Percentiles rank a stretch among this genome's conserved stretches.
Conservation (phyloP, 2,888 invertebrate genomes). For the Leptinotarsa tumamoca region DNA sequence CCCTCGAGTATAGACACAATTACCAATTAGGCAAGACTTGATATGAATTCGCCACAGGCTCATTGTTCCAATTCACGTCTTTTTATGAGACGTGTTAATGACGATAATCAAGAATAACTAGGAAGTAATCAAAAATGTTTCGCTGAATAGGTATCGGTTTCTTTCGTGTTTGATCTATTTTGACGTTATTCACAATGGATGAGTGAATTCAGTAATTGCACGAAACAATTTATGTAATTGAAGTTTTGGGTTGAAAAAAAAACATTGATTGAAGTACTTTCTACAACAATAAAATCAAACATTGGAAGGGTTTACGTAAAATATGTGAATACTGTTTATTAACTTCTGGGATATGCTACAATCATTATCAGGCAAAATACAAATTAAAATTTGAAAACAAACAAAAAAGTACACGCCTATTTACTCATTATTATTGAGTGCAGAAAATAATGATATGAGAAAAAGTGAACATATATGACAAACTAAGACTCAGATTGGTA, state of each 20-base stretch:
- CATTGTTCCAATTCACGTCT: slow-evolving; percentile 4
- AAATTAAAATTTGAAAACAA: no score
- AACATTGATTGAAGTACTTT: background rate
- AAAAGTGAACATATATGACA: no score
- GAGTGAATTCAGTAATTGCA: slow-evolving; percentile 2
- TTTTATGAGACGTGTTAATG: background rate
- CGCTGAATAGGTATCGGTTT: background rate
- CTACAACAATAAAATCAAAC: background rate
- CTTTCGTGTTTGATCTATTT: background rate
- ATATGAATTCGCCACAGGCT: slow-evolving; percentile 5
- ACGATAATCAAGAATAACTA: slow-evolving; percentile 10
- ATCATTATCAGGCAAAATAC: no score
- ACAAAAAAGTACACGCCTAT: no score
- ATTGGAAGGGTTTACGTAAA: background rate
- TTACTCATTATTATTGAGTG: no score
- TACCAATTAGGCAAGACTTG: slow-evolving; percentile 21
- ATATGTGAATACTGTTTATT: background rate
- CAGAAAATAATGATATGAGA: no score
- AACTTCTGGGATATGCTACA: no score
- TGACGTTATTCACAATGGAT: background rate
- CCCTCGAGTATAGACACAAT: slow-evolving; percentile 18
- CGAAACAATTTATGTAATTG: background rate
- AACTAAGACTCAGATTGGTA: no score
- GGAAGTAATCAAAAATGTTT: slow-evolving; percentile 10
- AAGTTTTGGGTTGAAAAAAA: background rate